Base-by-base conservation (phyloP, 2,888 invertebrate species). In the Globia sparganii region DNA sequence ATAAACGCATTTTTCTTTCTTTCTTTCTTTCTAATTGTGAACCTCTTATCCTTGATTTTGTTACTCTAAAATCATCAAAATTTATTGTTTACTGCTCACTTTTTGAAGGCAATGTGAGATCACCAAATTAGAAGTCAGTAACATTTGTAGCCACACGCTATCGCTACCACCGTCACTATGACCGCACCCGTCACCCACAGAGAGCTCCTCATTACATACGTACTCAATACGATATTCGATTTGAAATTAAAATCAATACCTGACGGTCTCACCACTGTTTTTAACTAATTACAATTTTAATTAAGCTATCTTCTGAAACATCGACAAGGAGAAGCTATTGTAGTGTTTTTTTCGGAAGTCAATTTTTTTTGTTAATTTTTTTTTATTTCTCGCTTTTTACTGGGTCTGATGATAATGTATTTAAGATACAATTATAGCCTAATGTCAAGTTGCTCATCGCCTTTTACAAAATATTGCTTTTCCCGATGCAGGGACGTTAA, bases 191-290 rank as follows among this genome's bases (percentile, higher is more conserved):
- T 15, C 1, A 69, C 37, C 37, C 56, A 34, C 68, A 76, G 61
- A 72, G 78, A 76, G 58, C 62, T 73, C 53, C 84, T 87, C 68
- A 87, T 88, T 83, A 85, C 80, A 70, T 81, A 83, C 83, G 79
- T 78, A 80, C 72, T 71, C 76, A 81, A 77, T 77, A 83, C 84
- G 80, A 84, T 84, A 86, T 86, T 89, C 81, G 75, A 88, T 87
- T 86, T 79, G 65, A 84, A 90, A 86, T 89, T 88, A 87, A 90
- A 90, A 90, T 84, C 88, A 85, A 87, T 85, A 83, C 66, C 18
- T 58, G 28, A 46, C 62, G 71, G 49, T 72, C 70, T 71, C 43
- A 43, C 43, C 53, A 74, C 69, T 86, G 78, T 87, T 86, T 87
- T 83, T 68, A 77, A 81, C 70, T 85, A 86, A 86, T 87, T 88